phyloP scores from a whole-genome alignment of 1,140 invertebrate species.

The Piezodorus guildinii region DNA sequence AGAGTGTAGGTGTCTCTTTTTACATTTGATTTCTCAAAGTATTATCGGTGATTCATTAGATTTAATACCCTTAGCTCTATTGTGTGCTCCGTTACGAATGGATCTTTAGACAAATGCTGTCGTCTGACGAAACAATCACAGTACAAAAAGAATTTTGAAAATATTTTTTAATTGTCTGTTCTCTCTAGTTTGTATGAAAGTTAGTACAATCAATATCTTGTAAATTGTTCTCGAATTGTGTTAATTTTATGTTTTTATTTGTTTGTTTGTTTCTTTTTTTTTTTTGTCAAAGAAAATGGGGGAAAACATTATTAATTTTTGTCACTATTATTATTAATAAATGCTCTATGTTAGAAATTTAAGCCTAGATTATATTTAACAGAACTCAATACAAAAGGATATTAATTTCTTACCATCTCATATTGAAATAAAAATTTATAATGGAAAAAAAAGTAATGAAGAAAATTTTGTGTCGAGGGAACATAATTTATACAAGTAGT shows the following conservation, averaged over 20 bases:
- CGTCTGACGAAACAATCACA: conserved; percentile 16
- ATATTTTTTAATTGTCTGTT: conserved; percentile 21
- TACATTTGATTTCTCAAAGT: conserved; percentile 18
- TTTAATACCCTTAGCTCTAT: conserved; percentile 20
- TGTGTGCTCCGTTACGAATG: conserved; percentile 18
- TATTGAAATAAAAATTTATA: conserved; percentile 8
- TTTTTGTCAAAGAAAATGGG: not conserved
- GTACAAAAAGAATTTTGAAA: conserved; percentile 17
- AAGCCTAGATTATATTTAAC: not conserved
- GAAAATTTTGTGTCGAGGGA: conserved; percentile 6
- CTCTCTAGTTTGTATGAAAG: conserved; percentile 12
- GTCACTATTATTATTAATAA: not conserved
- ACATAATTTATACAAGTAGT: conserved; percentile 9
- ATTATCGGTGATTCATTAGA: conserved; percentile 16
- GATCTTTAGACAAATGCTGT: conserved; percentile 18
- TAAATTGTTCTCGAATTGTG: not conserved
- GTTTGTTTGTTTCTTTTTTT: too few relatives aligned
- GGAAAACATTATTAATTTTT: not conserved
- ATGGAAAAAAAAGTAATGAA: conserved; percentile 2
- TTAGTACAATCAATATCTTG: conserved; percentile 15
- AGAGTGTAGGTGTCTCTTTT: conserved; percentile 18
- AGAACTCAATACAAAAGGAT: conserved; percentile 16
- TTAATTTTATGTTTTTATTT: not conserved
- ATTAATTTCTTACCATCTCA: conserved; percentile 19
- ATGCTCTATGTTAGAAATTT: not conserved